Percentiles rank a stretch among this genome's conserved stretches.
phyloP scores from a whole-genome alignment of 2,113 vertebrate species.

The Larimichthys polyactis region DNA sequence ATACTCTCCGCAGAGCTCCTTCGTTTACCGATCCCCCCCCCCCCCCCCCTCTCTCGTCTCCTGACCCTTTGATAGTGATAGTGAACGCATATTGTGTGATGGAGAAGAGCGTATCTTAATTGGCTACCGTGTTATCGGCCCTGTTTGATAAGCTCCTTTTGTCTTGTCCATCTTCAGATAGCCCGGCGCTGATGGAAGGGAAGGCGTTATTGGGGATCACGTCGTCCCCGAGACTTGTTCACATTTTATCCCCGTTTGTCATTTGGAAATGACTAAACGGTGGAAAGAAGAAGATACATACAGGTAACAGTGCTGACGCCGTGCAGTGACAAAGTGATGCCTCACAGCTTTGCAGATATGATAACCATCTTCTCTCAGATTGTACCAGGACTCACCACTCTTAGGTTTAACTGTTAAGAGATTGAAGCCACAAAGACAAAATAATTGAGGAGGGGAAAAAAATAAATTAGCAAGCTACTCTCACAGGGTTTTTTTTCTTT shows the following conservation, averaged over 20 bases:
- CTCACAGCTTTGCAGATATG: slow-evolving; percentile 30
- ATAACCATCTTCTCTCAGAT: slow-evolving; percentile 65
- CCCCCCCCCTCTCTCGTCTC: neutral
- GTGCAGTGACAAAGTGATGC: slow-evolving; percentile 32
- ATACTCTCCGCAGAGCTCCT: neutral
- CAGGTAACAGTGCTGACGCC: neutral
- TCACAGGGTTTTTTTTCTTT: slow-evolving; percentile 22
- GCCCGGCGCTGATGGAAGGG: slow-evolving; percentile 40
- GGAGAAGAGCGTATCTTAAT: slow-evolving; percentile 71
- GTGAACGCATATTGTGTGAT: slow-evolving; percentile 52
- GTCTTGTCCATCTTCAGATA: slow-evolving; percentile 75
- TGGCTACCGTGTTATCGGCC: slow-evolving; percentile 70
- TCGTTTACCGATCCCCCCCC: slow-evolving; percentile 16
- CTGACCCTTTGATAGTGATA: slow-evolving; percentile 67
- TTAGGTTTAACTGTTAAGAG: too few species aligned
- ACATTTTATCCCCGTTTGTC: slow-evolving; percentile 25
- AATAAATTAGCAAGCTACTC: slow-evolving; percentile 6
- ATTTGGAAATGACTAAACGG: slow-evolving; percentile 27
- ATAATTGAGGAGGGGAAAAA: neutral
- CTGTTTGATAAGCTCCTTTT: slow-evolving; percentile 72
- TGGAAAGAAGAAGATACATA: too few species aligned
- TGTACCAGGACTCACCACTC: slow-evolving; percentile 29
- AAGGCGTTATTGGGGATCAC: slow-evolving; percentile 30
- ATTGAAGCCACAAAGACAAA: slow-evolving; percentile 49
- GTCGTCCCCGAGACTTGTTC: slow-evolving; percentile 29